phyloP scores from a whole-genome alignment of 1,140 invertebrate genomes.

The Heliconius hermathena region DNA sequence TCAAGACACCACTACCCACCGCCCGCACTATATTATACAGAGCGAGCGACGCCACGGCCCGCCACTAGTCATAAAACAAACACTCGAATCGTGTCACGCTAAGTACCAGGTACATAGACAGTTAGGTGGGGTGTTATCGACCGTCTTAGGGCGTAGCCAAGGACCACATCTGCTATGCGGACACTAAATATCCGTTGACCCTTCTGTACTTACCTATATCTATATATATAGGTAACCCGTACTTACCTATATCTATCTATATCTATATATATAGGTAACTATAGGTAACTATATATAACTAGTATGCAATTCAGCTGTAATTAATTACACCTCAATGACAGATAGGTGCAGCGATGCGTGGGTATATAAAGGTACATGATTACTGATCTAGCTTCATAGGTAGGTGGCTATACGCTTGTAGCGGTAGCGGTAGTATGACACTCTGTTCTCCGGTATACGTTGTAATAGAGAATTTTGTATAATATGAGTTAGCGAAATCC shows the following conservation, averaged over 20 bases:
- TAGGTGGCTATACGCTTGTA: not conserved
- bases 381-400: not conserved
- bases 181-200: slow-evolving; percentile 78
- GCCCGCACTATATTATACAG: not conserved
- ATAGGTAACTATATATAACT: slow-evolving; percentile 46
- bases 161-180: slow-evolving; percentile 78
- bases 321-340: slow-evolving; percentile 77
- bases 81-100: slow-evolving; percentile 45
- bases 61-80: slow-evolving; percentile 24
- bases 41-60: not conserved
- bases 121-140: slow-evolving; percentile 77
- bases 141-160: slow-evolving; percentile 78
- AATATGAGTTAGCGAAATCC: not conserved
- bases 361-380: slow-evolving; percentile 17
- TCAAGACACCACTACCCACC: not conserved
- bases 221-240: slow-evolving; percentile 17
- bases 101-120: slow-evolving; percentile 72
- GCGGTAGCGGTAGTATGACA: not conserved
- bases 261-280: not conserved
- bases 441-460: not conserved
- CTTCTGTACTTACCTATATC: slow-evolving; percentile 55
- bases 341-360: slow-evolving; percentile 68
- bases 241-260: slow-evolving; percentile 43
- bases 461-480: not conserved
- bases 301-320: slow-evolving; percentile 71